Percentiles rank a stretch among this genome's conserved stretches.
These are phyloP conservation scores for Vanessa atalanta DNA, from an alignment of 1,140 invertebrate species.

Conservation along the genomic window DNA sequence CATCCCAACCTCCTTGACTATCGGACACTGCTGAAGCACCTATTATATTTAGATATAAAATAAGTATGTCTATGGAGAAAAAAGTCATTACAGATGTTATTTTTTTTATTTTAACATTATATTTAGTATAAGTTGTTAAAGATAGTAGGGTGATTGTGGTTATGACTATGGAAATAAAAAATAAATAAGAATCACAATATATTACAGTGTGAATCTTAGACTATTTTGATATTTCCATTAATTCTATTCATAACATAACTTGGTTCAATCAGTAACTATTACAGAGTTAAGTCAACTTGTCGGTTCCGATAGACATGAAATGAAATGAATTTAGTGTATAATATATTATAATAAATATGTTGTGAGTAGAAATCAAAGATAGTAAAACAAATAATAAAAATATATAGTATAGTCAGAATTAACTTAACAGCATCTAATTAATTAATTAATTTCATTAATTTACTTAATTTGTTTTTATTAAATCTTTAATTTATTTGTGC, in stretches of 20 bases:
- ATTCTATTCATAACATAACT: background rate
- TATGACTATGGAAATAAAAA: too few relatives aligned
- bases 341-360: background rate
- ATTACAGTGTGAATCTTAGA: background rate
- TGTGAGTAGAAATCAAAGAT: background rate
- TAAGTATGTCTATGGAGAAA: too few relatives aligned
- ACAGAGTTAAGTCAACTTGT: slow-evolving; percentile 9
- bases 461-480: too few relatives aligned
- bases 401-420: background rate
- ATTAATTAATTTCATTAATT: too few relatives aligned
- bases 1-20: slow-evolving; percentile 62
- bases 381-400: background rate
- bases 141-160: too few relatives aligned
- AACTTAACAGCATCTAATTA: too few relatives aligned
- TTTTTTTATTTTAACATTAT: too few relatives aligned
- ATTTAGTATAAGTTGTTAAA: too few relatives aligned
- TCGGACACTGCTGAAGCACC: slow-evolving; percentile 36
- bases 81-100: too few relatives aligned
- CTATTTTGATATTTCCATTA: slow-evolving; percentile 1
- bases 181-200: background rate
- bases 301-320: slow-evolving; percentile 2
- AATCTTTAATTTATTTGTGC: too few relatives aligned
- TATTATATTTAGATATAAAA: background rate
- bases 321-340: background rate
- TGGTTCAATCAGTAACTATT: slow-evolving; percentile 2